These are phyloP conservation scores for Cavia aperea DNA, from an alignment of 2,113 vertebrate species.

Conservation along the genomic window DNA sequence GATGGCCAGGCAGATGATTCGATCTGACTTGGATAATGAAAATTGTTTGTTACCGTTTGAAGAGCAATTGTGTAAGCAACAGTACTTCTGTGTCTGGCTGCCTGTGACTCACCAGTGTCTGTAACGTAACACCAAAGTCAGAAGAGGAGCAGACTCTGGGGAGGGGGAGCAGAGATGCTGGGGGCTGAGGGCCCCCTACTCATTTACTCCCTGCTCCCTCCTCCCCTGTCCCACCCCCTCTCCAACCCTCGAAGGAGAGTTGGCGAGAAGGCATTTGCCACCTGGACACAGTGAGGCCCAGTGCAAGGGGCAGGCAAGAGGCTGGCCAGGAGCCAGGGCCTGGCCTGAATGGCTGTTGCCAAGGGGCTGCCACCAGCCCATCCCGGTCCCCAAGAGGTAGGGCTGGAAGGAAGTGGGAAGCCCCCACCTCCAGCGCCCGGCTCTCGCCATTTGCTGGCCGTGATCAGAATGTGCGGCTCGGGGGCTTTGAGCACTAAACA, in stretches of 20 bases:
- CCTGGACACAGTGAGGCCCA: slow-evolving; percentile 71
- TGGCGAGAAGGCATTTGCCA: slow-evolving; percentile 66
- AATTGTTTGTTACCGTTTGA: slow-evolving; percentile 69
- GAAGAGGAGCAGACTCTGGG: slow-evolving; percentile 48
- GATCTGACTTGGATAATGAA: slow-evolving; percentile 66
- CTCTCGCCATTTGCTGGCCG: slow-evolving; percentile 41
- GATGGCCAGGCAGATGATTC: slow-evolving; percentile 63
- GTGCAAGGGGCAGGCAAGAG: slow-evolving; percentile 29
- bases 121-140: slow-evolving; percentile 57
- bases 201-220: slow-evolving; percentile 12
- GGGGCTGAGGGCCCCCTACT: neutral
- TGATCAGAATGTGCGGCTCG: slow-evolving; percentile 60
- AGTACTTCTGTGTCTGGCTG: slow-evolving; percentile 62
- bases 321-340: neutral
- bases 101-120: slow-evolving; percentile 64
- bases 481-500: slow-evolving; percentile 64
- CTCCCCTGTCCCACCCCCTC: slow-evolving; percentile 24
- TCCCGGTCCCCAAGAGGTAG: slow-evolving; percentile 39
- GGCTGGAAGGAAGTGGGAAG: neutral
- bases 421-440: neutral
- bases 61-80: slow-evolving; percentile 68
- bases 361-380: slow-evolving; percentile 57
- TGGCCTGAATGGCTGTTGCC: slow-evolving; percentile 60
- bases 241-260: slow-evolving; percentile 53
- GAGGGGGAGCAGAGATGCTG: neutral